Evolutionary conservation across 2,888 invertebrate species (phyloP).

Genomic region (Polietes domitor): DNA sequence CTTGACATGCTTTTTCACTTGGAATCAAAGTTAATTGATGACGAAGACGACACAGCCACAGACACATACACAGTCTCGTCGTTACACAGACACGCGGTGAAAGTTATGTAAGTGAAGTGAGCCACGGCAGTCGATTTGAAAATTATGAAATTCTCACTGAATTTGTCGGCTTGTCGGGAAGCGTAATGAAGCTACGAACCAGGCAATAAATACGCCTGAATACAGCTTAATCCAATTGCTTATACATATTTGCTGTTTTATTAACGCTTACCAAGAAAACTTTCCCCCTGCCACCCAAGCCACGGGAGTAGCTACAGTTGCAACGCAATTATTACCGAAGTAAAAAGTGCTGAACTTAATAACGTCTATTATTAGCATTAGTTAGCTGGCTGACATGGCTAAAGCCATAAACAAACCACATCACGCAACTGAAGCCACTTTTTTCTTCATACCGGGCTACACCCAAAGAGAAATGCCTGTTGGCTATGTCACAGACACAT

Average conservation of each 20-base stretch:
- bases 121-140: neutral
- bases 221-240: constrained; percentile 9
- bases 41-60: neutral
- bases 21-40: constrained; percentile 29
- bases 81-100: neutral
- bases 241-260: neutral
- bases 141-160: neutral
- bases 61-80: neutral
- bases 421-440: neutral
- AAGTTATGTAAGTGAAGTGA: neutral
- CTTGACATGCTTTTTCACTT: neutral
- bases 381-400: constrained; percentile 7
- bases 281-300: neutral
- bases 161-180: neutral
- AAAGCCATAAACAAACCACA: neutral
- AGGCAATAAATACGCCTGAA: neutral
- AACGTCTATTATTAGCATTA: constrained; percentile 20
- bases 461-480: constrained; percentile 3
- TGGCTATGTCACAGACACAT: neutral
- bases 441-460: neutral
- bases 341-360: constrained; percentile 18
- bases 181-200: neutral
- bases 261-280: neutral
- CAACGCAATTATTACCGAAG: neutral
- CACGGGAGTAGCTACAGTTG: neutral